phyloP scores from a whole-genome alignment of 2,797 vertebrate species.

The Peromyscus eremicus region DNA sequence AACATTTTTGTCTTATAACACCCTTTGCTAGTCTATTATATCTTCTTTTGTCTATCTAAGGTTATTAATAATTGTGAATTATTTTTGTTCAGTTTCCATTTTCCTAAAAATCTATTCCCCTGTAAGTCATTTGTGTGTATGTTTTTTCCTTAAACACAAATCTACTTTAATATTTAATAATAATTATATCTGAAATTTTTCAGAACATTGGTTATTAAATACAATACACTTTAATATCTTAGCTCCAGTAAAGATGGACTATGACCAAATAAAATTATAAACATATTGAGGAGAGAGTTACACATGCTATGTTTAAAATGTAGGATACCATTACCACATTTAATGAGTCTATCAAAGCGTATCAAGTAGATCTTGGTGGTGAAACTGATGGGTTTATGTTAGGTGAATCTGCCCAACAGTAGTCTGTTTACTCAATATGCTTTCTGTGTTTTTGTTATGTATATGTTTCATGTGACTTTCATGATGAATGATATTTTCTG shows the following conservation, averaged over 20 bases:
- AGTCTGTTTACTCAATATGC: not conserved
- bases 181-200: not conserved
- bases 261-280: slow-evolving; percentile 19
- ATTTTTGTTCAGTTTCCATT: not conserved
- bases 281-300: not conserved
- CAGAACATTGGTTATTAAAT: not conserved
- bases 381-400: slow-evolving; percentile 26
- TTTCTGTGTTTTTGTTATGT: slow-evolving; percentile 3
- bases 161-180: not conserved
- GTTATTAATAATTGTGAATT: not conserved
- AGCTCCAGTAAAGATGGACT: not conserved
- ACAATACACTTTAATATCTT: not conserved
- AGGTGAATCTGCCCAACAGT: not conserved
- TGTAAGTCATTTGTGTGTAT: not conserved
- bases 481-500: slow-evolving; percentile 28
- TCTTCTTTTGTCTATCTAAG: not conserved
- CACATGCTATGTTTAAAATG: not conserved
- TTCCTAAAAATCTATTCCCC: not conserved
- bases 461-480: not conserved
- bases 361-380: slow-evolving; percentile 34
- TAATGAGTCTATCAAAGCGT: not conserved
- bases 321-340: not conserved
- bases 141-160: not conserved
- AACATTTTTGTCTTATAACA: not conserved
- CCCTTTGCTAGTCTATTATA: not conserved